Evolutionary conservation across 2,888 invertebrate genomes (phyloP), one percentile per base, ranked within the genome.

Genomic region (Phyto melanocephala): DNA sequence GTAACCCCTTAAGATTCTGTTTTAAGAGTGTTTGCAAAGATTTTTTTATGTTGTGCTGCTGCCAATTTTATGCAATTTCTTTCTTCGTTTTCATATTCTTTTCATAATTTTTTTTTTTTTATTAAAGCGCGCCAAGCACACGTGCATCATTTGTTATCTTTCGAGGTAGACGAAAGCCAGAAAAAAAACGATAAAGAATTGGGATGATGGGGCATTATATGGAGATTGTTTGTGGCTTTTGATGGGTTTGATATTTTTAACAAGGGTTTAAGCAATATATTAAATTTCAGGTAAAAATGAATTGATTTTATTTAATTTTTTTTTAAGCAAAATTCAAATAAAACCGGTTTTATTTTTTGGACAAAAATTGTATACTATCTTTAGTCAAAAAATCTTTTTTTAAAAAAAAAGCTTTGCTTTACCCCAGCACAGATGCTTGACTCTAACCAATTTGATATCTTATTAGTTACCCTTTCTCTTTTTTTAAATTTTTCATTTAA

Each of bases 101-200:
- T 56, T 28, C 6, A 33, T 56, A 11, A 52, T 71, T 72, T 47
- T n/a, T 5, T 63, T 35, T 40, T 50, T 45, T 80, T 42, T 37
- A 28, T 71, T 72, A 76, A 63, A 78, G 76, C 75, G 79, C 35
- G 83, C 72, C 72, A 77, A 78, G 80, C 81, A 74, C 85, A 85
- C 85, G 85, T 85, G 85, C 83, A 77, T 33, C 80, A 81, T 67
- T 81, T 80, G 33, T 74, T 63, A 70, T 63, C 79, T 77, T 1
- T 33, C 17, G 24, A 45, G 50, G 33, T 10, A 75, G 47, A 40
- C 24, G 13, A 58, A 58, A 47, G 1, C 3, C 1, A 45, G 20
- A 15, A 24, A 1, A 17, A 45, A 15, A n/a, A 13, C 15, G 17
- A 1, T 3, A 52, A 78, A 74, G 62, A 58, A 60, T 72, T 76